These are phyloP conservation scores for Reticulitermes lucifugus DNA, from an alignment of 2,888 invertebrate genomes.

Conservation along the genomic window DNA sequence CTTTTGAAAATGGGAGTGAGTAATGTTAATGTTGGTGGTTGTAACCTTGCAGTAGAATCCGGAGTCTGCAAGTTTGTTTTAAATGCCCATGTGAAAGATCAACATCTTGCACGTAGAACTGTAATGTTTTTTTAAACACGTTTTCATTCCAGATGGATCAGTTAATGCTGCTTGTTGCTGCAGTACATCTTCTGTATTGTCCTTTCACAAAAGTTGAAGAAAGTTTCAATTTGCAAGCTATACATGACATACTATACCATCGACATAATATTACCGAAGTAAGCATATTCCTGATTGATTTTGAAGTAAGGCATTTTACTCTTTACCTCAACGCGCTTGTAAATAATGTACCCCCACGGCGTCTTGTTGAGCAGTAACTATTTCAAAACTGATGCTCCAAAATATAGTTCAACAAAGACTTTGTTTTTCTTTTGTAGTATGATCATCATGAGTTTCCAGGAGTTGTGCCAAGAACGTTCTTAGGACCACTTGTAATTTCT, in stretches of 20 bases:
- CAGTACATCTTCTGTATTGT: conserved; percentile 85
- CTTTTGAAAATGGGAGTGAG: background rate
- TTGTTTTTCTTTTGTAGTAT: conserved; percentile 75
- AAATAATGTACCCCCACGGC: no score
- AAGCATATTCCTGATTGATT: conserved; percentile 56
- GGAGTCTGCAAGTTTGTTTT: background rate
- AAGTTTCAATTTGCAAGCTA: conserved; percentile 98
- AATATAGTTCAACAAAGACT: no score
- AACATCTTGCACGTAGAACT: background rate
- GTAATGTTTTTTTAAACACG: background rate
- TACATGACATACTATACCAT: conserved; percentile 95
- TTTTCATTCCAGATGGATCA: conserved; percentile 71
- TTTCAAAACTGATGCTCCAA: no score
- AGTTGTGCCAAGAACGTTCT: conserved; percentile 96
- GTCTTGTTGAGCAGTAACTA: no score
- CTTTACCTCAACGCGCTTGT: no score
- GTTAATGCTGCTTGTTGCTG: conserved; percentile 78
- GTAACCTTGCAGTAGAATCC: background rate
- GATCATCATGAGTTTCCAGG: conserved; percentile 98
- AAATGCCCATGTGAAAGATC: background rate
- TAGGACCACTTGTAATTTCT: conserved; percentile 90
- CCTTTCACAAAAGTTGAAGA: conserved; percentile 99
- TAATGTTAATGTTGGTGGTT: background rate
- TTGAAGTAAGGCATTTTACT: no score
- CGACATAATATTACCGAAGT: conserved; percentile 87